A percentile compares a stretch with the other conserved stretches of the same genome.
phyloP scores from a whole-genome alignment of 2,797 vertebrate genomes.

The Cossypha dichroa region DNA sequence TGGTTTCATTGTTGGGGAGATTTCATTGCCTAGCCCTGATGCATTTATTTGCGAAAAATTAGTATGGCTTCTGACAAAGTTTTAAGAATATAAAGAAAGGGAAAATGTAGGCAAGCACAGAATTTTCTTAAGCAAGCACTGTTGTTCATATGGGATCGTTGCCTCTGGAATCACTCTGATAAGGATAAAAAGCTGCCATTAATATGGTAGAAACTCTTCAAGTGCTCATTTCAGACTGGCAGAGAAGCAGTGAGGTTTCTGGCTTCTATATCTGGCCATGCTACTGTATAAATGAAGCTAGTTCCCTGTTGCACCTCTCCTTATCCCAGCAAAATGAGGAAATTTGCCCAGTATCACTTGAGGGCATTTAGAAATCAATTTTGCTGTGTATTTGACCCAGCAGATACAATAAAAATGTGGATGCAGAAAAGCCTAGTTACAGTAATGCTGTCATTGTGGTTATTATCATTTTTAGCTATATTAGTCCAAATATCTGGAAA shows the following conservation, averaged over 20 bases:
- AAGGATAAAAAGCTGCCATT: not conserved
- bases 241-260: not conserved
- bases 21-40: not conserved
- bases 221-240: not conserved
- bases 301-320: not conserved
- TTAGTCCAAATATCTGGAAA: not conserved
- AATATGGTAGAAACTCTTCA: not conserved
- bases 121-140: not conserved
- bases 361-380: not conserved
- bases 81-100: not conserved
- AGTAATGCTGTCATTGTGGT: not conserved
- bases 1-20: not conserved
- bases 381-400: not conserved
- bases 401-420: not conserved
- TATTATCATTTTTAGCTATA: not conserved
- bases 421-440: not conserved
- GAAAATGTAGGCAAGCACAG: not conserved
- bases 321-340: not conserved
- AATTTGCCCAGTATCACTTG: accelerated
- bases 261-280: not conserved
- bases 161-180: not conserved
- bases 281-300: not conserved
- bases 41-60: not conserved
- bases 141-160: not conserved
- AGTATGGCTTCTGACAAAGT: not conserved